Evolutionary conservation across 2,797 vertebrate species (phyloP), one percentile per base, ranked within the genome.

Genomic region (Zenarchopterus dispar): DNA sequence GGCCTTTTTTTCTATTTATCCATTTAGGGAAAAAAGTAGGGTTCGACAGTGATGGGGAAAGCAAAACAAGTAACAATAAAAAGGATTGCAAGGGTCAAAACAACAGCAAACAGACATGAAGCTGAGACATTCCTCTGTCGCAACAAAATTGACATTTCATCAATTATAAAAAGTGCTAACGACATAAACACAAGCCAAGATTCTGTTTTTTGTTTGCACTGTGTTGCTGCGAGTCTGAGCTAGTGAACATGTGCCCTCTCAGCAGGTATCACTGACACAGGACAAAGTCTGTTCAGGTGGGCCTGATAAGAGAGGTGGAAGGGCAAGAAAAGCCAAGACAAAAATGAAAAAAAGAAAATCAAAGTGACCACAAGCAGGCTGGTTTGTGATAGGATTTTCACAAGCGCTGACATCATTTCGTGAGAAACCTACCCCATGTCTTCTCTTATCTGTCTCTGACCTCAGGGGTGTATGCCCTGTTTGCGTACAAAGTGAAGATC

Each of bases 381-480:
- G 78, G 51, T 51, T 55, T 61, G 59, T 60, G 74, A 60, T 56
- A 26, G 33, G 18, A 61, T 68, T 84, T 90, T 88, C 88, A 75
- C 84, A 81, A 60, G 71, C 45, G 0, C 41, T 88, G 88, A 89
- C 86, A 72, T 89, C 88, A 88, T 47, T 0, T 46, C 56, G 80
- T 88, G 89, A 85, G 85, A 91, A 90, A 88, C 72, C 68, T 22
- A 58, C 77, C 77, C 22, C 18, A 41, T 69, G 75, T 63, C 45
- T 56, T 74, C 39, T 60, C 73, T 85, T 89, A 90, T 88, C 84
- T 23, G 56, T 42, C 56, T 70, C 63, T 88, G 82, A 88, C 86
- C 81, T 85, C 85, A 84, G 48, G 66, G 53, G 54, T 70, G 59
- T 43, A 24, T 56, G 28, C 22, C 0, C 19, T 56, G 42, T 54